These are phyloP conservation scores for Atrina japonica DNA, from an alignment of 2,888 invertebrate genomes.

Conservation along the genomic window DNA sequence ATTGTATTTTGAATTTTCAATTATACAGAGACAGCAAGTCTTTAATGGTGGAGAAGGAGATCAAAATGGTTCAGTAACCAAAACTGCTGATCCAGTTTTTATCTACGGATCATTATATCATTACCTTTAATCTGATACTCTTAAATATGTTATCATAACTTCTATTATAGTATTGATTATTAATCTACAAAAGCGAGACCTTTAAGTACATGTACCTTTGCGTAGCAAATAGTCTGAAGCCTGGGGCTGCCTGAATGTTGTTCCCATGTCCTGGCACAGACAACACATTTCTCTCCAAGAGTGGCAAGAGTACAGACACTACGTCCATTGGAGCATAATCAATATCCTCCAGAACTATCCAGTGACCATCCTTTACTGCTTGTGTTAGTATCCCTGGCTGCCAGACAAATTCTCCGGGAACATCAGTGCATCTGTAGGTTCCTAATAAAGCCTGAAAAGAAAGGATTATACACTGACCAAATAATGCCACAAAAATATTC, in stretches of 20 bases:
- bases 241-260: conserved; percentile 88
- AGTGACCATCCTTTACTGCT: conserved; percentile 84
- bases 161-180: no score
- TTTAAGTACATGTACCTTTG: no score
- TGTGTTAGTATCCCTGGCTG: conserved; percentile 93
- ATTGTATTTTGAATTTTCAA: no score
- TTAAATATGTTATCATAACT: no score
- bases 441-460: conserved; percentile 88
- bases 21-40: no score
- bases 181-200: no score
- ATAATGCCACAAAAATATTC: background rate
- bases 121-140: no score
- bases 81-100: no score
- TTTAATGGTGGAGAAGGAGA: no score
- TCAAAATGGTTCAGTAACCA: no score
- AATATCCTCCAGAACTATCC: conserved; percentile 97
- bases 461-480: conserved; percentile 1
- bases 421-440: conserved; percentile 95
- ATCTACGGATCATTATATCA: no score
- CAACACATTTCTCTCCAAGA: conserved; percentile 91
- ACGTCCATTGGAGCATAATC: conserved; percentile 97
- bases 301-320: conserved; percentile 90
- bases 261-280: conserved; percentile 95
- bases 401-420: conserved; percentile 99
- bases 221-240: conserved; percentile 96